These are phyloP conservation scores for Agriopis marginaria DNA, from an alignment of 2,888 invertebrate genomes.

Conservation along the genomic window DNA sequence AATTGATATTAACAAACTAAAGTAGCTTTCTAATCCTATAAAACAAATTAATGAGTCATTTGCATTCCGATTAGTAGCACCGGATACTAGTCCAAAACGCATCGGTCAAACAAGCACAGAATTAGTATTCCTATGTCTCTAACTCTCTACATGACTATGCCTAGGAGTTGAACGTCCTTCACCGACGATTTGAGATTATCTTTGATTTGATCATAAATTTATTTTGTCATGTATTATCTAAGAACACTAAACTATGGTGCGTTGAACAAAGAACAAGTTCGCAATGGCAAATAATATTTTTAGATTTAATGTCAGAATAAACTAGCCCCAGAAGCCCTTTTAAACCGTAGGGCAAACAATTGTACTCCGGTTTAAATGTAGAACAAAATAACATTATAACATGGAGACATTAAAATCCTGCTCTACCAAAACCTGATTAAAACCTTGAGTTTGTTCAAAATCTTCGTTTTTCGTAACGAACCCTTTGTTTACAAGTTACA, in stretches of 20 bases:
- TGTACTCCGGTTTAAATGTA: neutral
- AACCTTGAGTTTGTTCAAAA: neutral
- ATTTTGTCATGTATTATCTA: neutral
- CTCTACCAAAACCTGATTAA: neutral
- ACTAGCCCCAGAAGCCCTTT: neutral
- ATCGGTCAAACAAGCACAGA: constrained; percentile 17
- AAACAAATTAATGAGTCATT: constrained; percentile 26
- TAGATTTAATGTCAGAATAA: too few species aligned
- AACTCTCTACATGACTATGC: constrained; percentile 2
- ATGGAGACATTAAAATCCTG: neutral
- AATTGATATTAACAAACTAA: neutral
- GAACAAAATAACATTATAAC: neutral
- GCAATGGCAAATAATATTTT: neutral
- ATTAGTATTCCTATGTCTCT: constrained; percentile 19
- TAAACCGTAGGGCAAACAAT: too few species aligned
- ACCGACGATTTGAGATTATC: constrained; percentile 9
- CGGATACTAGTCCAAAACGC: constrained; percentile 32
- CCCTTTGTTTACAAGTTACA: neutral
- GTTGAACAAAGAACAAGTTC: neutral
- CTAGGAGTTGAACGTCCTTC: constrained; percentile 19
- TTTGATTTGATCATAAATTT: neutral
- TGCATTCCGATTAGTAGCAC: constrained; percentile 14
- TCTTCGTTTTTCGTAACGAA: neutral
- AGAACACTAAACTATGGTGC: neutral
- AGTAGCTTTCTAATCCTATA: constrained; percentile 23